A percentile compares a stretch with the other conserved stretches of the same genome.
Evolutionary conservation across 2,113 vertebrate genomes (phyloP).

Genomic region (Gobius niger): DNA sequence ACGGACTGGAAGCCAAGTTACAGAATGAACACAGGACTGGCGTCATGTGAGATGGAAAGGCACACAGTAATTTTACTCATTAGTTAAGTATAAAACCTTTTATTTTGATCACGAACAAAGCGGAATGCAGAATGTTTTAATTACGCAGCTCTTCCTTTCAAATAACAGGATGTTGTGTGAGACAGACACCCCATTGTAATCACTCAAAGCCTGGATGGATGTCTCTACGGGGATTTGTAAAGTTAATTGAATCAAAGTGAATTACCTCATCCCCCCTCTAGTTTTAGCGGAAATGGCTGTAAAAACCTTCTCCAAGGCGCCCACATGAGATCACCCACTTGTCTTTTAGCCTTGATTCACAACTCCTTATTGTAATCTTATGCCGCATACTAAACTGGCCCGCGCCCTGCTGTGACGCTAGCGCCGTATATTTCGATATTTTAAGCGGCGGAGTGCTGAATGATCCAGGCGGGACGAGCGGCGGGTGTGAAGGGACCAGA

Average conservation of each 20-base stretch:
- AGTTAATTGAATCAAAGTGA: constrained; percentile 6
- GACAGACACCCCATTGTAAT: not conserved
- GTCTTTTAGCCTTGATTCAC: not conserved
- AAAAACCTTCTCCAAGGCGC: not conserved
- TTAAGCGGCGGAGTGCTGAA: constrained; percentile 2
- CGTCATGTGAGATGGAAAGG: too few species aligned
- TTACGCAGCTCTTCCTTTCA: not conserved
- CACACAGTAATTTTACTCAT: too few species aligned
- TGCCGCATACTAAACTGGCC: not conserved
- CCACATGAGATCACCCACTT: constrained; percentile 1
- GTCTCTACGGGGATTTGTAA: not conserved
- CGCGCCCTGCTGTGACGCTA: not conserved
- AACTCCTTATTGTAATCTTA: not conserved
- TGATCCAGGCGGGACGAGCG: constrained; percentile 3
- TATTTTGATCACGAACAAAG: too few species aligned
- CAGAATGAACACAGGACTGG: too few species aligned
- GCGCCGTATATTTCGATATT: not conserved
- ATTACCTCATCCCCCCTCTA: not conserved
- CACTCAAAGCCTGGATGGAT: not conserved
- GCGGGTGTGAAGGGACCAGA: constrained; percentile 55
- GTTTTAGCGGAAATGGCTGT: not conserved
- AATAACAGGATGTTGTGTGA: not conserved
- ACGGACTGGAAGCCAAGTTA: too few species aligned
- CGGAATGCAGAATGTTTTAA: too few species aligned
- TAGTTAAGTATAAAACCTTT: too few species aligned